Conservation (phyloP, 1,140 invertebrate genomes). For the Aricia agestis region DNA sequence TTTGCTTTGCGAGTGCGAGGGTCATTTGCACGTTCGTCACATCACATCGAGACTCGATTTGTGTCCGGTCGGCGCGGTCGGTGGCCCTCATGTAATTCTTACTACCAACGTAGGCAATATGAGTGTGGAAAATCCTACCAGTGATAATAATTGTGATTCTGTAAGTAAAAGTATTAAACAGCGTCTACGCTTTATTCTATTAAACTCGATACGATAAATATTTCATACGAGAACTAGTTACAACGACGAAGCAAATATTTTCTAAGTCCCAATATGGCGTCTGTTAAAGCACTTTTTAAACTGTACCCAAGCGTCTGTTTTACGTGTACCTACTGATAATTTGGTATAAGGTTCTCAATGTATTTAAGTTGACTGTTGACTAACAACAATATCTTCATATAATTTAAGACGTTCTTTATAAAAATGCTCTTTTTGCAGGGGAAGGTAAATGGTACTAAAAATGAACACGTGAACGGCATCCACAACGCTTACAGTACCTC, state of each 20-base stretch:
- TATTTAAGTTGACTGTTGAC: background rate
- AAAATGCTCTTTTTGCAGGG: constrained; percentile 45
- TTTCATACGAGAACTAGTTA: constrained; percentile 52
- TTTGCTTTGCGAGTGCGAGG: background rate
- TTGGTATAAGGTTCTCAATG: too few species aligned
- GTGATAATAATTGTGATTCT: constrained; percentile 67
- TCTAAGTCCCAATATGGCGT: constrained; percentile 92
- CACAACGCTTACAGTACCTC: constrained; percentile 80
- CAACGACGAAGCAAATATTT: constrained; percentile 80
- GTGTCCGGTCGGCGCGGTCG: constrained; percentile 37
- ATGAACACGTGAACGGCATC: constrained; percentile 82
- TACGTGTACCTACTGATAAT: background rate
- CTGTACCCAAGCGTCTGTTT: constrained; percentile 52
- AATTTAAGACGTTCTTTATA: background rate
- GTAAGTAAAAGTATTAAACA: constrained; percentile 47
- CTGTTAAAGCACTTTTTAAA: constrained; percentile 79
- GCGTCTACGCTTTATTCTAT: too few species aligned
- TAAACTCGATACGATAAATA: background rate
- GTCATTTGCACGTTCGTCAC: constrained; percentile 56
- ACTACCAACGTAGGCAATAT: constrained; percentile 69
- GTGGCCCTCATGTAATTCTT: constrained; percentile 66
- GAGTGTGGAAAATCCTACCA: constrained; percentile 73
- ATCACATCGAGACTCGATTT: constrained; percentile 52
- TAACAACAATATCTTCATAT: background rate
- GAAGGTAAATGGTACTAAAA: constrained; percentile 72